Percentiles rank a stretch among this genome's conserved stretches.
phyloP scores from a whole-genome alignment of 2,113 vertebrate species.

The Ptilorrhoa leucosticta region DNA sequence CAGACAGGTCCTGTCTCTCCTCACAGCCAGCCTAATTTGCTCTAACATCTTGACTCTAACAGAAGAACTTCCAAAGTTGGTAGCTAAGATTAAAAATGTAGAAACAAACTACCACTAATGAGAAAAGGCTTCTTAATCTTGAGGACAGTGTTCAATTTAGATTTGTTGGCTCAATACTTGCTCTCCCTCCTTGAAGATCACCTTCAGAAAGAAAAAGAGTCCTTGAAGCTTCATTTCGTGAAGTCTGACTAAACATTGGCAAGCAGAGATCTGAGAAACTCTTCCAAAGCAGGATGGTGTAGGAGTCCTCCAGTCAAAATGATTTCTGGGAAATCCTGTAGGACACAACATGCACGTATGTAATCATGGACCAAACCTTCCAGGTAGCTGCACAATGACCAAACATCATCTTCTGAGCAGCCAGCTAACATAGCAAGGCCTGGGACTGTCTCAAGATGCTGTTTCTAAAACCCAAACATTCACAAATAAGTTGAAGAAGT shows the following conservation, averaged over 20 bases:
- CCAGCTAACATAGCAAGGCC: not conserved
- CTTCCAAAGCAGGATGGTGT: not conserved
- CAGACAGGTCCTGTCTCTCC: not conserved
- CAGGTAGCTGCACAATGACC: not conserved
- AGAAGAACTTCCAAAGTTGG: not conserved
- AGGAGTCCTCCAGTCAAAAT: not conserved
- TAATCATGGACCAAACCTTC: not conserved
- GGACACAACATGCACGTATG: rapidly evolving
- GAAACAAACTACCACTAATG: not conserved
- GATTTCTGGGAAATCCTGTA: not conserved
- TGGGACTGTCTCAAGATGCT: not conserved
- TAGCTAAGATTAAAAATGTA: not conserved
- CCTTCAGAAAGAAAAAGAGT: not conserved
- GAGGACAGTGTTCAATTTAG: not conserved
- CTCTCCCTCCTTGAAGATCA: not conserved
- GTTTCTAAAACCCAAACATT: not conserved
- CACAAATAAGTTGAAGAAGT: not conserved
- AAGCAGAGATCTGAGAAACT: not conserved
- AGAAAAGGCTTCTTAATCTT: not conserved
- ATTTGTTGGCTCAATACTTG: not conserved
- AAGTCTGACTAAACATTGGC: not conserved
- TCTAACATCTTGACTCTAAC: not conserved
- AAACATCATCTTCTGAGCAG: not conserved
- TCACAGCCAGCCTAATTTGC: not conserved
- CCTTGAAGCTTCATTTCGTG: not conserved